Evolutionary conservation across 2,113 vertebrate species (phyloP), one percentile per base, ranked within the genome.

Genomic region (Hystrix brachyura): DNA sequence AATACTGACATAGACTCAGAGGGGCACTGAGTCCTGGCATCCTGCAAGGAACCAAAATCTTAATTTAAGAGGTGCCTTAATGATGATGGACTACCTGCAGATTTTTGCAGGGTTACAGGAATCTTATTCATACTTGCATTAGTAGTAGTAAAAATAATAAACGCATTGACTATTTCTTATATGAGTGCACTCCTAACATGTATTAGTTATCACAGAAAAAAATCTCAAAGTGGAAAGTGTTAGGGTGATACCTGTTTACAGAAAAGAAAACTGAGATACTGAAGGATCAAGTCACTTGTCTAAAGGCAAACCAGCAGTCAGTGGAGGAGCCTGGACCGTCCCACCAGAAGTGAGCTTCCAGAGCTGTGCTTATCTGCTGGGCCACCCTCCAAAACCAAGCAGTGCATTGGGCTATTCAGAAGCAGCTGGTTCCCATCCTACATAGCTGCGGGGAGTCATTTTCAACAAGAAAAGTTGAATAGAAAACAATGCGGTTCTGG

Each of bases 191-290:
- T 51, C 32, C 90, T 90, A 53, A 79, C 25, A 82, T 55, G 8
- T n/a, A 95, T 64, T 62, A 79, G 38, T 59, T 60, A 65, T 60
- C 76, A 92, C 21, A 95, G 74, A 87, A 94, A 92, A 57, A 9
- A 25, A 62, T 43, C 64, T 48, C 72, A 48, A 90, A 72, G 46
- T 87, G 46, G 62, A 74, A 86, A 32, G 10, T 48, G 23, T 67
- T 84, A 81, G 51, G 62, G 84, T 23, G 27, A 90, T 83, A 87
- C n/a, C 43, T 82, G 43, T 46, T 81, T 82, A 74, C 18, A 91
- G 64, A 64, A 95, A 93, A 94, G 51, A n/a, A 91, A 96, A 94
- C 7, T 19, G n/a, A 91, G 86, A 74, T 57, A 94, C 21, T 85
- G 57, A 67, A 93, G 53, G 15, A 78, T 82, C 74, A 92, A 93